A percentile compares a stretch with the other conserved stretches of the same genome.
Evolutionary conservation across 2,113 vertebrate genomes (phyloP).

Genomic region (Lonchura striata): DNA sequence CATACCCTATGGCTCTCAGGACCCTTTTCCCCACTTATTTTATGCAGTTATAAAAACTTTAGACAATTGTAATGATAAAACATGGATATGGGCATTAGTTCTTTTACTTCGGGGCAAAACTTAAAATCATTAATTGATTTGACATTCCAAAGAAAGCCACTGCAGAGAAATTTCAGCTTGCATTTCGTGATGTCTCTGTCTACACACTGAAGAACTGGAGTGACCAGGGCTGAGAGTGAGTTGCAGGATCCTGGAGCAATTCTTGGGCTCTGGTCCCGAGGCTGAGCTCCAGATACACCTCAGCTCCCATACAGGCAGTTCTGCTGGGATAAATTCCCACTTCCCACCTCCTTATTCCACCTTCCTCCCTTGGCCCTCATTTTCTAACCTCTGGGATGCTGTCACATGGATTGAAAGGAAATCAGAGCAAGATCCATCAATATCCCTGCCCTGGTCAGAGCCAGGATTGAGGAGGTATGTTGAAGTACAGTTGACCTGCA

Average conservation of each 20-base stretch:
- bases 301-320: neutral
- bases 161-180: neutral
- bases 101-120: neutral
- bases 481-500: neutral
- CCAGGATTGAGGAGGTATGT: neutral
- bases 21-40: neutral
- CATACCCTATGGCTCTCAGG: neutral
- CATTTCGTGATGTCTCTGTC: neutral
- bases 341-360: neutral
- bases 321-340: neutral
- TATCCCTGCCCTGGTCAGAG: neutral
- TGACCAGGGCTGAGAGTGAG: neutral
- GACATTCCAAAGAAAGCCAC: neutral
- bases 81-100: neutral
- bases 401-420: neutral
- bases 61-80: neutral
- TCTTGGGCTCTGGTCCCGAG: neutral
- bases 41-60: neutral
- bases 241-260: neutral
- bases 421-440: neutral
- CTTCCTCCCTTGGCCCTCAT: neutral
- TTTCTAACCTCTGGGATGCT: neutral
- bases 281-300: neutral
- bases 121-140: neutral
- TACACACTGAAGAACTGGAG: neutral